Conservation (phyloP, 92 coral and sea anemone species). For the Pocillopora meandrina region DNA sequence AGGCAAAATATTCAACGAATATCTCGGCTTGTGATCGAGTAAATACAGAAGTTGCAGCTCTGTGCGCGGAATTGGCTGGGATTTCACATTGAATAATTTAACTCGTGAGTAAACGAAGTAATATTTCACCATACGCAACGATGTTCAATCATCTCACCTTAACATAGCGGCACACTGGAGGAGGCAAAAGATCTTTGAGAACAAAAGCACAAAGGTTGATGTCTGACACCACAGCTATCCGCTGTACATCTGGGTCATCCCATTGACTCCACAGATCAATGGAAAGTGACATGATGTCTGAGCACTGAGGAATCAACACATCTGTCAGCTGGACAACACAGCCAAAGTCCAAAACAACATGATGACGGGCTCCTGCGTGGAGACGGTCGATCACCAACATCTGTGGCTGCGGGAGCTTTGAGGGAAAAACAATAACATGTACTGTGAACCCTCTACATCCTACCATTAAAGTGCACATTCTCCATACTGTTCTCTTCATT, state of each 20-base stretch:
- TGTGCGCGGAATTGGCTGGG: too few species aligned
- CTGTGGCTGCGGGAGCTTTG: conserved; percentile 88
- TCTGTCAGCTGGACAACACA: conserved; percentile 89
- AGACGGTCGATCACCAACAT: conserved; percentile 91
- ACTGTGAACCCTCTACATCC: not conserved
- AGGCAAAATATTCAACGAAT: too few species aligned
- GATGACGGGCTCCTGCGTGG: conserved; percentile 98
- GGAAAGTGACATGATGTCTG: conserved; percentile 90
- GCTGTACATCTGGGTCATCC: conserved; percentile 89
- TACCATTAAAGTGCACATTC: too few species aligned
- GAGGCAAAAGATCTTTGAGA: conserved; percentile 87
- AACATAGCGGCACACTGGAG: conserved; percentile 92
- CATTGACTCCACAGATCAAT: conserved; percentile 87
- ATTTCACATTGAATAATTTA: not conserved
- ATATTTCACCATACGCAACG: not conserved
- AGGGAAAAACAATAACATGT: not conserved
- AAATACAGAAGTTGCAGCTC: too few species aligned
- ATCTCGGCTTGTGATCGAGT: too few species aligned
- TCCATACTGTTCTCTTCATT: not conserved
- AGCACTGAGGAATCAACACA: conserved; percentile 83
- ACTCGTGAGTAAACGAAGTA: not conserved
- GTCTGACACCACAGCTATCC: conserved; percentile 91
- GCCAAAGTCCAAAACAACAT: conserved; percentile 95
- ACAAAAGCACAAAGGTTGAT: conserved; percentile 84
- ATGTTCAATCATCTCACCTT: conserved; percentile 61